Evolutionary conservation across 92 coral and sea anemone genomes (phyloP).

Genomic region (Phenganax subtilis): DNA sequence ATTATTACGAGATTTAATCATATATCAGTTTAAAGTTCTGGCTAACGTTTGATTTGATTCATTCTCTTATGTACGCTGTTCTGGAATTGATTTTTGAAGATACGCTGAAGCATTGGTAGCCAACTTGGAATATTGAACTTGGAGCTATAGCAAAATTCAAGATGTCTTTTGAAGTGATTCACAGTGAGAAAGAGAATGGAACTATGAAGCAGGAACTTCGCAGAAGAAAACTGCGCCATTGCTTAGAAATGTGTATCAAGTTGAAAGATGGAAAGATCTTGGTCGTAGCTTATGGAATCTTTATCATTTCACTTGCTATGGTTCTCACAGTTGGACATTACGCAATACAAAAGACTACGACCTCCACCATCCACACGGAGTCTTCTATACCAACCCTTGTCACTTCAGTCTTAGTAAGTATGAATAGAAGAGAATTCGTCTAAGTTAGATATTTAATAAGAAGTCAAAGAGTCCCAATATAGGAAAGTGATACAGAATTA

Average conservation of each 20-base stretch:
- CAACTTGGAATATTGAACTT: no score
- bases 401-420: slow-evolving; percentile 20
- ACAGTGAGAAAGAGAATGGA: not conserved
- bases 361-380: slow-evolving; percentile 24
- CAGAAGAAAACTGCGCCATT: not conserved
- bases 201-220: not conserved
- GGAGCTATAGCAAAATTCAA: not conserved
- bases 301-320: slow-evolving; percentile 2
- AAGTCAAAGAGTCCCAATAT: not conserved
- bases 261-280: slow-evolving; percentile 26
- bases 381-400: slow-evolving; percentile 19
- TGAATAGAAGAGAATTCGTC: not conserved
- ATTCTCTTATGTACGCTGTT: not conserved
- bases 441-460: not conserved
- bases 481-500: no score
- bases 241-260: slow-evolving; percentile 8
- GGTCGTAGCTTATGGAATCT: slow-evolving; percentile 14
- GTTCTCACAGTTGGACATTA: slow-evolving; percentile 14
- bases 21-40: not conserved
- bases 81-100: not conserved
- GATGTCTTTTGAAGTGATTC: slow-evolving; percentile 5
- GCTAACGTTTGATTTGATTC: not conserved
- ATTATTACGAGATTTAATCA: not conserved
- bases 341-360: slow-evolving; percentile 8
- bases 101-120: not conserved